Base-by-base conservation (phyloP, 2,888 invertebrate genomes). In the Allophyes oxyacanthae region DNA sequence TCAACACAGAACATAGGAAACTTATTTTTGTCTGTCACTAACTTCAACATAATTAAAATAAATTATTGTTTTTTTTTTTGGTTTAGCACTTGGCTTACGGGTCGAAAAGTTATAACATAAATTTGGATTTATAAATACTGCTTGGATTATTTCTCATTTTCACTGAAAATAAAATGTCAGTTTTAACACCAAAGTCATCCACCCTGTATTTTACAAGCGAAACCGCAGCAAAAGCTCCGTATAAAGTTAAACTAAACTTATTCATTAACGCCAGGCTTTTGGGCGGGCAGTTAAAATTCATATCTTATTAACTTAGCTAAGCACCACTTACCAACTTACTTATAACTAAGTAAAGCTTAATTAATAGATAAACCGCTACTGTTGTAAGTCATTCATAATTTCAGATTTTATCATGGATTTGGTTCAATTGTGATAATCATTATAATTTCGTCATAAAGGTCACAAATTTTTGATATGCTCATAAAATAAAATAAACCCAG, bases 221-320 rank as follows among this genome's bases (percentile, higher is more conserved):
- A 68, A 41, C 59, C 54, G 13, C 57, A 58, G 54, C 54, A 45
- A 43, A 38, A 61, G 57, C 54, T 43, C 45, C 42, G 51, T 42
- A 25, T 49, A 32, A 53, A 49, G 32, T 51, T 46, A 43, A 76
- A 68, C 53, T 50, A 75, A 78, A 79, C 75, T 81, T 81, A 81
- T 81, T 79, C 82, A 82, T 82, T 72, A 75, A 37, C 63, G 54
- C 34, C 63, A 68, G 59, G 72, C 66, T 73, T 72, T 74, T 72
- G 60, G 76, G 67, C 44, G 52, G 65, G 62, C 77, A 72, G 78
- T 82, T 81, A 79, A 83, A 82, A 80, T 82, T 83, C 79, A 81
- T 78, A 77, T 81, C 83, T 80, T 83, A 83, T 81, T 78, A 83
- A 80, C 73, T 79, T 74, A 73, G 70, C 77, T 69, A 58, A 75